Evolutionary conservation across 2,797 vertebrate species (phyloP), one percentile per base, ranked within the genome.

Genomic region (Pangasius larnaudii): DNA sequence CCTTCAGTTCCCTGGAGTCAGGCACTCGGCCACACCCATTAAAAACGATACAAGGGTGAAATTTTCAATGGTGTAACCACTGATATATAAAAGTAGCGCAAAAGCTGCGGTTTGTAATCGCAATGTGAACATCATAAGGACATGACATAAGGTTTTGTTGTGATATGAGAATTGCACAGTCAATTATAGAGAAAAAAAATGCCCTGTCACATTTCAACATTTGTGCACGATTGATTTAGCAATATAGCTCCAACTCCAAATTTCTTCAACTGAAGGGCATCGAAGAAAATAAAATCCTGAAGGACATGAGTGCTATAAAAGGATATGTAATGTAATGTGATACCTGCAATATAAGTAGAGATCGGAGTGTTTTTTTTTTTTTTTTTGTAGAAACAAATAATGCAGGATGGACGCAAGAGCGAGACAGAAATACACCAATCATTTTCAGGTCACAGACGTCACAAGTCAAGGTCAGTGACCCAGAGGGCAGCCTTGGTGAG

Each of bases 391-490:
- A 33, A 79, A 58, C 53, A 79, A 36, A 36, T 89, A 93, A 86
- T 85, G 85, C 89, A 85, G 80, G 51, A 79, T 36, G 58, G 24
- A 63, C 58, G 13, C 13, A 85, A 92, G 85, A 91, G 89, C 89
- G 85, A 85, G 81, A 51, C 42, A 80, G 77, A 88, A 85, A 85
- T 74, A 80, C 36, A 7, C 63, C 51, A 74, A 83, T 58, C 85
- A 88, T 69, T 84, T 86, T 86, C 42, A 84, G 90, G 84, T 89
- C 77, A 80, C 46, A 74, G 58, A 85, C 86, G 88, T 87, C 84
- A 89, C 72, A 58, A 92, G 89, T 92, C 90, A 90, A 82, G 61
- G 92, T 84, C 58, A 74, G 63, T 91, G 92, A 93, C 92, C 93
- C 89, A 65, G 78, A 53, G 80, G 84, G 75, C 85, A 72, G 63